phyloP scores from a whole-genome alignment of 1,140 invertebrate species.

The Prorops nasuta region DNA sequence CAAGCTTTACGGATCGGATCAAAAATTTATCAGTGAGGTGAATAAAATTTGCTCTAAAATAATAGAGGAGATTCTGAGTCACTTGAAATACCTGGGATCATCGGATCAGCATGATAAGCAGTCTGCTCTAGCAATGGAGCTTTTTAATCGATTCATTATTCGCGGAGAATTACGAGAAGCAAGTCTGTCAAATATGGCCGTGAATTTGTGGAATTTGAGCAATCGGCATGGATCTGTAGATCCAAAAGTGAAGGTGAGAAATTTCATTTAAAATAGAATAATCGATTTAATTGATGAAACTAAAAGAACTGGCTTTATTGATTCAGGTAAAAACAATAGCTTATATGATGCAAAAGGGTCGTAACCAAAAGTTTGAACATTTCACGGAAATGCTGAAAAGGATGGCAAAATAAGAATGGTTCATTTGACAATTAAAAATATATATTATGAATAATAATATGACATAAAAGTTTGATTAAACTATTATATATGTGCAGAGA shows the following conservation, averaged over 20 bases:
- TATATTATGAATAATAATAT: too few relatives aligned
- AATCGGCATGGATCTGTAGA: conserved; percentile 62
- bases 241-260: conserved; percentile 53
- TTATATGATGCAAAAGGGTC: conserved; percentile 42
- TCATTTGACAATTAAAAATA: too few relatives aligned
- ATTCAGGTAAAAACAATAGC: conserved; percentile 37
- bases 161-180: conserved; percentile 68
- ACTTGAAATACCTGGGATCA: conserved; percentile 67
- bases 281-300: neutral
- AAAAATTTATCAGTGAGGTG: conserved; percentile 80
- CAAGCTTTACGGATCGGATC: conserved; percentile 85
- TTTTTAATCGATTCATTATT: conserved; percentile 71
- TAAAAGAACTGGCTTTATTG: conserved; percentile 10
- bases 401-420: conserved; percentile 33
- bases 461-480: too few relatives aligned
- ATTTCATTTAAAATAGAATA: neutral
- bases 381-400: conserved; percentile 41
- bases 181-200: conserved; percentile 63
- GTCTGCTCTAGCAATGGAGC: conserved; percentile 68
- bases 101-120: conserved; percentile 65
- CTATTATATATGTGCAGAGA: too few relatives aligned
- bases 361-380: conserved; percentile 36
- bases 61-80: conserved; percentile 73
- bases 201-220: conserved; percentile 79
- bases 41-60: conserved; percentile 76